Conservation (phyloP, 1,140 invertebrate species). For the Drosophila yakuba region DNA sequence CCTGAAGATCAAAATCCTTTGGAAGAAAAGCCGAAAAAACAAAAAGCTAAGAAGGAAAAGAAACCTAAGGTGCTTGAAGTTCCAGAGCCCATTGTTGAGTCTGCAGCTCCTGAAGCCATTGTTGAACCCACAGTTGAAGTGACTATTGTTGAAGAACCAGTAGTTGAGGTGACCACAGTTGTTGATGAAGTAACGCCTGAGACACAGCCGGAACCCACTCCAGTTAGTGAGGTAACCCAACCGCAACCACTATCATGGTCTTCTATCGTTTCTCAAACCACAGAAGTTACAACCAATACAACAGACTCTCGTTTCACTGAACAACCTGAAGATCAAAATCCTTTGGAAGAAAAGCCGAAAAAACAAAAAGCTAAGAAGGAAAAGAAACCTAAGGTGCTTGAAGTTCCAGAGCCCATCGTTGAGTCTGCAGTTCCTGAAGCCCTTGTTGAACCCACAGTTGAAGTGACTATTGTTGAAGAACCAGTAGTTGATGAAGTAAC, state of each 20-base stretch:
- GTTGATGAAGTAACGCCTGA: neutral
- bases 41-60: slow-evolving; percentile 34
- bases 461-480: neutral
- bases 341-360: neutral
- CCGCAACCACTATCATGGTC: neutral
- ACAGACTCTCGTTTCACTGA: neutral
- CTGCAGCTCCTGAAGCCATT: neutral
- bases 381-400: neutral
- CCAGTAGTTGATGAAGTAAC: neutral
- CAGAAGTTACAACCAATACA: neutral
- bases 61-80: slow-evolving; percentile 10
- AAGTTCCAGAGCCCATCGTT: neutral
- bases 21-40: slow-evolving; percentile 29
- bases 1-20: slow-evolving; percentile 3
- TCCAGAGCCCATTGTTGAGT: slow-evolving; percentile 1
- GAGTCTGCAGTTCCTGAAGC: neutral
- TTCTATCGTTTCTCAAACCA: neutral
- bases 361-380: neutral
- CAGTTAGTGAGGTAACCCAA: too few relatives aligned
- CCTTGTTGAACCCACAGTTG: neutral
- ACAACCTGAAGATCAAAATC: neutral
- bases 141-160: neutral
- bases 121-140: neutral
- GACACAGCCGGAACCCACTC: neutral
- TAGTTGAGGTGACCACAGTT: neutral